phyloP scores from a whole-genome alignment of 2,113 vertebrate genomes.

The Nesogale talazaci region DNA sequence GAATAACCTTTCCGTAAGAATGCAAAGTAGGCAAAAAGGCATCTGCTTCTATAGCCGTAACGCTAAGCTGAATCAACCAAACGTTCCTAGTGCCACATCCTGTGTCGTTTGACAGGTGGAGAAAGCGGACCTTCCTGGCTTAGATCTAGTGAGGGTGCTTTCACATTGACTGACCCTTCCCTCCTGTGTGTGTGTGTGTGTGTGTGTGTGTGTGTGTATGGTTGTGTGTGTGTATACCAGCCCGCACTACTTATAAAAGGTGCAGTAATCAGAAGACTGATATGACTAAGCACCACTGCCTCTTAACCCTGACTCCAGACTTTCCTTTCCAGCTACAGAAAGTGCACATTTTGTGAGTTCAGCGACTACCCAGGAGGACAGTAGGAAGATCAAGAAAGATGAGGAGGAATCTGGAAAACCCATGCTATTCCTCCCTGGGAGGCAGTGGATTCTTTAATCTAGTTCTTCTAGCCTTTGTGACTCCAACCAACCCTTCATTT shows the following conservation, averaged over 20 bases:
- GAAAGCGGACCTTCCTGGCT: neutral
- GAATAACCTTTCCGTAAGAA: slow-evolving; percentile 61
- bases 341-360: neutral
- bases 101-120: slow-evolving; percentile 11
- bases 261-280: slow-evolving; percentile 23
- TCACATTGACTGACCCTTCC: slow-evolving; percentile 75
- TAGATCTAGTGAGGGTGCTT: slow-evolving; percentile 40
- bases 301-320: neutral
- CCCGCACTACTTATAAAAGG: slow-evolving; percentile 52
- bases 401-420: neutral
- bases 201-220: too few relatives aligned
- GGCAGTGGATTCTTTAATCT: too few relatives aligned
- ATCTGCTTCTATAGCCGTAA: slow-evolving; percentile 57
- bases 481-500: too few relatives aligned
- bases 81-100: neutral
- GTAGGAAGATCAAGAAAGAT: neutral
- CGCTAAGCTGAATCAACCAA: neutral
- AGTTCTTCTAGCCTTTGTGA: too few relatives aligned
- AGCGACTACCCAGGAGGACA: neutral
- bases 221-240: neutral
- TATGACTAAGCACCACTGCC: neutral
- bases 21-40: slow-evolving; percentile 21
- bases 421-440: too few relatives aligned
- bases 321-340: neutral
- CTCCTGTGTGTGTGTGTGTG: neutral